A percentile compares a stretch with the other conserved stretches of the same genome.
These are phyloP conservation scores for Malurus leucopterus DNA, from an alignment of 2,797 vertebrate genomes.

Conservation along the genomic window DNA sequence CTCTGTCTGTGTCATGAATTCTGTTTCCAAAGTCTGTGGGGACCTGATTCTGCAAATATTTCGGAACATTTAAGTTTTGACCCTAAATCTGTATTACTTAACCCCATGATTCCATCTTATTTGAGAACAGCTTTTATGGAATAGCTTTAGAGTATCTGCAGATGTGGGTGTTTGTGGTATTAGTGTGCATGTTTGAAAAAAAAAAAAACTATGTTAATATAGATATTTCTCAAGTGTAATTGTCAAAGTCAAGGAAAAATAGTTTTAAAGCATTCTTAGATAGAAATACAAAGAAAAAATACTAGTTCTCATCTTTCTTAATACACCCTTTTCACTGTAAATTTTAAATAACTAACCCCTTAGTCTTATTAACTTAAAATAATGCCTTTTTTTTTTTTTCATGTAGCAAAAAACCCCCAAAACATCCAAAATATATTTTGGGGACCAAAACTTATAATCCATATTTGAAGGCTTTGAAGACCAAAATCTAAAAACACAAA, in stretches of 20 bases:
- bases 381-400: background rate
- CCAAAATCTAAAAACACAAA: background rate
- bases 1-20: background rate
- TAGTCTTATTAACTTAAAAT: background rate
- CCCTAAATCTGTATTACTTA: background rate
- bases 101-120: background rate
- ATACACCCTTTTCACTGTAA: background rate
- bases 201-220: background rate
- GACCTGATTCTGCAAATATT: background rate
- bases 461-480: constrained; percentile 18
- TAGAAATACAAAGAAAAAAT: background rate
- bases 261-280: background rate
- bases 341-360: background rate
- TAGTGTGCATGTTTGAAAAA: background rate
- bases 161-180: background rate
- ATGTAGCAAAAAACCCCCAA: background rate
- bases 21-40: background rate
- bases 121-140: background rate
- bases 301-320: background rate
- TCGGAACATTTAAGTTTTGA: background rate
- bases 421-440: background rate
- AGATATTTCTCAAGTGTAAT: background rate
- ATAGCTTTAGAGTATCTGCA: background rate
- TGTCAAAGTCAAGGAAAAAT: background rate
- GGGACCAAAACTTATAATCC: background rate